Evolutionary conservation across 2,888 invertebrate species (phyloP).

Genomic region (Megamerina dolium): DNA sequence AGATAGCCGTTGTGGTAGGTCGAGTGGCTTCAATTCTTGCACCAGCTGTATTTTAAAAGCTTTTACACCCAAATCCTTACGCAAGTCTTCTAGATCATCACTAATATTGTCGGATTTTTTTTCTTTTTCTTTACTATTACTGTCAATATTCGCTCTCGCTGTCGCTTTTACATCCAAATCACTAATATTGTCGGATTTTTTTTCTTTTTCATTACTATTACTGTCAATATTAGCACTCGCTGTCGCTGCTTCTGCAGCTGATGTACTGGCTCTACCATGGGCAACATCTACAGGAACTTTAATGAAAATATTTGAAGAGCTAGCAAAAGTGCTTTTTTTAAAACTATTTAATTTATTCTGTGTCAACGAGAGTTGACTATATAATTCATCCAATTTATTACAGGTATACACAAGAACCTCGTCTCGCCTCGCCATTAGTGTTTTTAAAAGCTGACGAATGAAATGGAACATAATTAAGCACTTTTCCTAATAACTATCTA

Average conservation of each 20-base stretch:
- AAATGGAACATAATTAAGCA: too few relatives aligned
- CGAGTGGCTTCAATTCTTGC: too few relatives aligned
- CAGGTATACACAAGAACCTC: conserved; percentile 61
- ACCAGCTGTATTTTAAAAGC: too few relatives aligned
- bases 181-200: too few relatives aligned
- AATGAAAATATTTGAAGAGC: conserved; percentile 63
- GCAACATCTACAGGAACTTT: conserved; percentile 51
- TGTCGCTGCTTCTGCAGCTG: conserved; percentile 23
- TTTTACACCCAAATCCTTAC: too few relatives aligned
- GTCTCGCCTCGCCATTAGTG: conserved; percentile 56
- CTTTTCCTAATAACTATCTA: too few relatives aligned
- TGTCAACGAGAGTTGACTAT: conserved; percentile 70
- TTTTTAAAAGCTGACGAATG: conserved; percentile 57
- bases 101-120: too few relatives aligned
- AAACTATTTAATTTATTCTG: conserved; percentile 82
- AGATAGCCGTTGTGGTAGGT: too few relatives aligned
- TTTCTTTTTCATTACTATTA: conserved; percentile 43
- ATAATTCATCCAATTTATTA: conserved; percentile 73
- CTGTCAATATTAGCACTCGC: conserved; percentile 48
- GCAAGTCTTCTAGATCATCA: too few relatives aligned
- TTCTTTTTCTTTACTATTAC: too few relatives aligned
- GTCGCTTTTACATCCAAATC: too few relatives aligned
- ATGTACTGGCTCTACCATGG: conserved; percentile 19
- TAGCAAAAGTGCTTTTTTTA: conserved; percentile 67
- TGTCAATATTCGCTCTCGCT: too few relatives aligned